Evolutionary conservation across 2,113 vertebrate species (phyloP).

Genomic region (Brachypodius melanocephalos): DNA sequence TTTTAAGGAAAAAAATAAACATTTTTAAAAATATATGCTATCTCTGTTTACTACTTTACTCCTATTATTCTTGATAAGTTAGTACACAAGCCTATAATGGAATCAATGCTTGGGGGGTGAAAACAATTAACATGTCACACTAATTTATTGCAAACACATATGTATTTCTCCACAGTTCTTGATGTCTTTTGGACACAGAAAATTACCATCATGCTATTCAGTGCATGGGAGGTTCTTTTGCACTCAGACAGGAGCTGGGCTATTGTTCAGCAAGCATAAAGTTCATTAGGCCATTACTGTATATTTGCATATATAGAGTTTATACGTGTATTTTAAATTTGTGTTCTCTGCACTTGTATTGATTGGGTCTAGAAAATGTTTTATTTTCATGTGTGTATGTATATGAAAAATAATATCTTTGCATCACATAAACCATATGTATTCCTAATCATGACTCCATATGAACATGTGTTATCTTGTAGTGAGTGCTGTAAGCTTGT

Average conservation of each 20-base stretch:
- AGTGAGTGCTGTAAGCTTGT: not conserved
- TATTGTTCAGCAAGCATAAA: not conserved
- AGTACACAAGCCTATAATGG: not conserved
- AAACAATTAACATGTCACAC: not conserved
- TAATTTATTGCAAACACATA: not conserved
- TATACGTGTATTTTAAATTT: not conserved
- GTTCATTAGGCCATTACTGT: not conserved
- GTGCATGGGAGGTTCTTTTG: not conserved
- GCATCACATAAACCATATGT: not conserved
- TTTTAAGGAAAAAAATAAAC: constrained; percentile 12
- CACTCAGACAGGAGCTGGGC: not conserved
- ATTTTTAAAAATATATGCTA: not conserved
- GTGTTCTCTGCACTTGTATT: not conserved
- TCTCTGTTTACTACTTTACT: not conserved
- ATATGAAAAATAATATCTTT: not conserved
- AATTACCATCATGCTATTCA: not conserved
- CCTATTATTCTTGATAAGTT: not conserved
- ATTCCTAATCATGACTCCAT: not conserved
- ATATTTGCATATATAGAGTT: not conserved
- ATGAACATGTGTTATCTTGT: not conserved
- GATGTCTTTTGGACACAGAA: not conserved
- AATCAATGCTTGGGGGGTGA: not conserved
- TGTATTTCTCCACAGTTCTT: not conserved
- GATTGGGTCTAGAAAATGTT: not conserved
- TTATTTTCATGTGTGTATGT: not conserved